Conservation (phyloP, 2,888 invertebrate genomes). For the Stenolophus ochropezus region DNA sequence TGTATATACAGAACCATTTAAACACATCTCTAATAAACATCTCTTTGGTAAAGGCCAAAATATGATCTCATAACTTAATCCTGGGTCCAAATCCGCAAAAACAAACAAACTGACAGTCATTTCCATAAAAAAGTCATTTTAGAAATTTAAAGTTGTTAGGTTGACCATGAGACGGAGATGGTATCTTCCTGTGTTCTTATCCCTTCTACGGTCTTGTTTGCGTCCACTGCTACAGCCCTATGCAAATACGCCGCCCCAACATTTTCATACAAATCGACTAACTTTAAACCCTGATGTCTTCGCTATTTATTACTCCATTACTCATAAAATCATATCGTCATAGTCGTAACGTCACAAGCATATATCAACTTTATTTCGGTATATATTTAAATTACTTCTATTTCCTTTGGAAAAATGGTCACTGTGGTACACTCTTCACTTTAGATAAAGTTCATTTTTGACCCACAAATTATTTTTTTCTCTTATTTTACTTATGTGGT, state of each 20-base stretch:
- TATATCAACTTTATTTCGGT: no score
- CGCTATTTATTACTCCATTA: not conserved
- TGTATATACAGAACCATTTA: no score
- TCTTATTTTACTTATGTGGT: no score
- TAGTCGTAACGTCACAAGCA: no score
- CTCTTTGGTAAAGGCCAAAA: not conserved
- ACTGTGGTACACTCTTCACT: no score
- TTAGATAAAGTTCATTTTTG: no score
- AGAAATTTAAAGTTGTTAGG: not conserved
- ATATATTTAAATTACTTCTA: no score
- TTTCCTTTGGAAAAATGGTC: no score
- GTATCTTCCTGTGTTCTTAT: not conserved
- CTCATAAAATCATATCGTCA: not conserved
- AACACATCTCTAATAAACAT: no score
- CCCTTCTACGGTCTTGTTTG: not conserved
- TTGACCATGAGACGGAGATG: not conserved
- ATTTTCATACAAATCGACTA: constrained; percentile 17
- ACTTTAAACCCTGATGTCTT: not conserved
- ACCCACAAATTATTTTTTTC: no score
- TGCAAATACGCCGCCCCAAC: constrained; percentile 1
- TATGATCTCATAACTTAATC: not conserved
- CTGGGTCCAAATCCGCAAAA: not conserved
- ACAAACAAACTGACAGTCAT: not conserved
- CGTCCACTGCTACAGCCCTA: not conserved
- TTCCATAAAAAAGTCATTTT: constrained; percentile 31